A percentile compares a stretch with the other conserved stretches of the same genome.
These are phyloP conservation scores for Pleuronectes platessa DNA, from an alignment of 2,113 vertebrate species.

Conservation along the genomic window DNA sequence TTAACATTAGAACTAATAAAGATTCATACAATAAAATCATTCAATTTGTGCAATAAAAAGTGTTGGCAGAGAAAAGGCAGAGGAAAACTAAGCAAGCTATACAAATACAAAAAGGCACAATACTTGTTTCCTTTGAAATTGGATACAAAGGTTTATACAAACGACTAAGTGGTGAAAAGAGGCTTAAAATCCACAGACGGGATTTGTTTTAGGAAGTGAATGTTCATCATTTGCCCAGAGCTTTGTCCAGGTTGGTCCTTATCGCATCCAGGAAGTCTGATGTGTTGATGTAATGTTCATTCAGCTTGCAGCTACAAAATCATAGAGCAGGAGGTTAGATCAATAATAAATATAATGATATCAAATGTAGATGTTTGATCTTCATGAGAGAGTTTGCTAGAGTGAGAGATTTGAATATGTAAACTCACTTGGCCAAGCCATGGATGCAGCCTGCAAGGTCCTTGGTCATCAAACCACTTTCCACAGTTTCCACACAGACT, in stretches of 20 bases:
- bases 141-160: constrained; percentile 37
- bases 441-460: constrained; percentile 96
- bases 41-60: constrained; percentile 36
- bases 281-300: constrained; percentile 95
- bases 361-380: neutral
- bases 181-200: too few species aligned
- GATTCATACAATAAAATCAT: constrained; percentile 11
- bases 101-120: constrained; percentile 36
- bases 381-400: neutral
- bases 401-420: neutral
- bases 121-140: constrained; percentile 38
- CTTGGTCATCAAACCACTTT: constrained; percentile 94
- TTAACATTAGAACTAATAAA: constrained; percentile 6
- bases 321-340: constrained; percentile 21
- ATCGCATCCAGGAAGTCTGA: constrained; percentile 94
- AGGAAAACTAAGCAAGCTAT: constrained; percentile 5
- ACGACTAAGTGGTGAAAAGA: neutral
- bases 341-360: neutral
- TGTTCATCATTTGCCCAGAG: constrained; percentile 85
- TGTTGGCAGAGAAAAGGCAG: neutral
- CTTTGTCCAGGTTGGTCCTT: constrained; percentile 91
- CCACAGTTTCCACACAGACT: constrained; percentile 92
- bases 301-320: constrained; percentile 88
- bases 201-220: neutral
- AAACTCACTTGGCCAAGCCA: constrained; percentile 89